Base-by-base conservation (phyloP, 2,888 invertebrate genomes). In the Tenthredo mesomela region DNA sequence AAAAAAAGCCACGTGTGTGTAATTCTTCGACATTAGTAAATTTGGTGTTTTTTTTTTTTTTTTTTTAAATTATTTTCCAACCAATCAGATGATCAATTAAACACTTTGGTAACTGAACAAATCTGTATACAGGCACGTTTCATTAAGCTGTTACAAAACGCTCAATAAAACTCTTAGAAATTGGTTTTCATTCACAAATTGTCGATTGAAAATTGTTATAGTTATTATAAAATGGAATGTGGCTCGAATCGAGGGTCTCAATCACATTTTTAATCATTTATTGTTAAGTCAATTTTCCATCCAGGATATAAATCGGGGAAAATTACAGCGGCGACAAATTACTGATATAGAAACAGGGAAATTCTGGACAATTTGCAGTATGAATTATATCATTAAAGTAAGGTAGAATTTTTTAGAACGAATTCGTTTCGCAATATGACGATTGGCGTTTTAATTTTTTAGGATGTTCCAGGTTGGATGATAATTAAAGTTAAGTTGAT, bases 91-190 rank as follows among this genome's bases (percentile, higher is more conserved):
- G 40, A 3, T 73, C 21, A 43, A 73, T 73, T 12, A 40, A 25
- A 21, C 73, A 73, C 73, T 21, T 5, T 5, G 2, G 1, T 33
- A 33, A 54, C 54, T 29, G 25, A 25, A 50, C 18, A 18, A 75
- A 47, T 75, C 25, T 50, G 0, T 47, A n/a, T n/a, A n/a, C n/a
- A 54, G 50, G 77, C 77, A 54, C 77, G 77, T 77, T 54, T 54
- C 77, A 18, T 54, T 77, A 54, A 50, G 33, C 67, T 67, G 67
- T 33, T 12, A 33, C 33, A 33, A 33, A 67, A 33, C 9, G 9
- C 21, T 61, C 25, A 25, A 10, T 25, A 43, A 10, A 12, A 43
- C 10, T 10, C 2, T 10, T 43, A 0, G 43, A 47, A 15, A 54
- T 54, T 54, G 18, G n/a, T n/a, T 54, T 54, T 54, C n/a, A n/a